Percentiles rank a stretch among this genome's conserved stretches.
Evolutionary conservation across 1,140 invertebrate genomes (phyloP).

Genomic region (Cyclargus thomasi): DNA sequence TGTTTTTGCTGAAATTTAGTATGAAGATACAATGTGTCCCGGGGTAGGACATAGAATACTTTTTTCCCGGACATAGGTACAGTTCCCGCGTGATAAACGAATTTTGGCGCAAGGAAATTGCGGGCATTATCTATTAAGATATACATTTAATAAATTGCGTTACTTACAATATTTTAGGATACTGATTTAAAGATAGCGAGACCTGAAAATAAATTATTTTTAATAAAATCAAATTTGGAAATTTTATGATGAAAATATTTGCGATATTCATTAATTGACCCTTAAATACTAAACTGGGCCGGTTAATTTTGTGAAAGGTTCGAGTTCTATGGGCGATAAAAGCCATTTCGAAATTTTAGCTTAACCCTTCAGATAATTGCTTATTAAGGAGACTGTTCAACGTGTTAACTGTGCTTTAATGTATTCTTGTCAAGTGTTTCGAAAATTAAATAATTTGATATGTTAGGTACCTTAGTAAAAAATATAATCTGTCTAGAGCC

Average conservation of each 20-base stretch:
- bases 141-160: not conserved
- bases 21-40: no score
- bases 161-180: not conserved
- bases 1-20: no score
- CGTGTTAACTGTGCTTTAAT: not conserved
- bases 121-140: no score
- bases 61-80: no score
- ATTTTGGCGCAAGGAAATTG: no score
- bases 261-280: constrained; percentile 3
- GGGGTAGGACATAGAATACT: no score
- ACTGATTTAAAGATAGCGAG: not conserved
- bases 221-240: not conserved
- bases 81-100: no score
- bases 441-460: no score
- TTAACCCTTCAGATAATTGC: constrained; percentile 17
- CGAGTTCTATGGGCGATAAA: constrained; percentile 15
- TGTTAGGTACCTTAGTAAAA: no score
- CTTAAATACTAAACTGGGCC: not conserved
- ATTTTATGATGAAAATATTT: constrained; percentile 4
- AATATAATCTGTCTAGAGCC: no score
- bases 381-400: constrained; percentile 18
- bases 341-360: constrained; percentile 13
- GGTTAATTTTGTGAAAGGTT: constrained; percentile 14
- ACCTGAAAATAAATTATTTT: not conserved
- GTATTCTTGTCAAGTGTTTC: not conserved